Evolutionary conservation across 2,113 vertebrate species (phyloP).

Genomic region (Uria lomvia): DNA sequence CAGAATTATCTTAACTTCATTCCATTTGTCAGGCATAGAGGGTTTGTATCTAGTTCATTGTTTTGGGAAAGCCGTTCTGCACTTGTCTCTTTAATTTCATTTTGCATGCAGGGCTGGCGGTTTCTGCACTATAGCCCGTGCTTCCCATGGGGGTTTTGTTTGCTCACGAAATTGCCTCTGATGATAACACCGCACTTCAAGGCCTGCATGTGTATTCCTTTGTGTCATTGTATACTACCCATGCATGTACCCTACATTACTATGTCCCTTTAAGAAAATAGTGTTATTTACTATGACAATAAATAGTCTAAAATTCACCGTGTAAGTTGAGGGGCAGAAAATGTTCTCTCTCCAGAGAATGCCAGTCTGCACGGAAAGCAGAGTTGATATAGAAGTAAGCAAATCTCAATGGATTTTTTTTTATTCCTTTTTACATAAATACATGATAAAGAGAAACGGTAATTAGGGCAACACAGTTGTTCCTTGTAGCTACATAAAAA

Average conservation of each 20-base stretch:
- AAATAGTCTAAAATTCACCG: neutral
- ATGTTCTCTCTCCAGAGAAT: neutral
- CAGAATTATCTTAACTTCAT: slow-evolving; percentile 54
- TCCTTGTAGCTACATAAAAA: neutral
- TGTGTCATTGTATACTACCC: neutral
- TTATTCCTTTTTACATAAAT: neutral
- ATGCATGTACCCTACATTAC: neutral
- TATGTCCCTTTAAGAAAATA: neutral
- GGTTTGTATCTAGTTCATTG: neutral
- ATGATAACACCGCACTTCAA: neutral
- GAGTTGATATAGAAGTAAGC: neutral
- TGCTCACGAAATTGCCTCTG: neutral
- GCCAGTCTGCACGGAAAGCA: neutral
- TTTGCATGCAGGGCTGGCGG: neutral
- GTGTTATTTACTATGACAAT: neutral
- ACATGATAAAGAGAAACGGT: neutral
- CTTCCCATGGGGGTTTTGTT: neutral
- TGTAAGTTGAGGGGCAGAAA: neutral
- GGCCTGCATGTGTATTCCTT: neutral
- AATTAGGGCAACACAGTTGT: neutral
- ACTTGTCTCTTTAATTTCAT: slow-evolving; percentile 37
- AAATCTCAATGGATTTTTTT: neutral
- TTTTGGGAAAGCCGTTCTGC: slow-evolving; percentile 15
- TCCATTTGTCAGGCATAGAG: slow-evolving; percentile 13
- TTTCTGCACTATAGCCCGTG: neutral